Base-by-base conservation (phyloP, 2,888 invertebrate species). In the Piscicola geometra region DNA sequence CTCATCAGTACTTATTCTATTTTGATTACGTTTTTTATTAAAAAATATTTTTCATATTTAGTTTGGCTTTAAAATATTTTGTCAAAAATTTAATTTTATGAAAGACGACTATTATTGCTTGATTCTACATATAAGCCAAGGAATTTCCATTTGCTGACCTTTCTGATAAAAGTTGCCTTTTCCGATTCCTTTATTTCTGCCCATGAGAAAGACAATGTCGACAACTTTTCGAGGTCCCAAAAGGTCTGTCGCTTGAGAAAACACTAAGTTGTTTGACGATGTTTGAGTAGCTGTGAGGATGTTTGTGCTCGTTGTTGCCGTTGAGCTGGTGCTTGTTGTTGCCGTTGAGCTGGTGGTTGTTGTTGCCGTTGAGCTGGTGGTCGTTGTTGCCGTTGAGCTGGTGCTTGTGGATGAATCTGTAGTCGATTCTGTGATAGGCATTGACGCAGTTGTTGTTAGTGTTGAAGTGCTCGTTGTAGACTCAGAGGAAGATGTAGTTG, bases 161-260 rank as follows among this genome's bases (percentile, higher is more conserved):
- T 56, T 33, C 25, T 73, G 33, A 21, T 73, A 73, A 56, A 73
- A 73, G 30, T 12, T 28, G 32, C 36, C 36, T 33, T 73, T 73
- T 25, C 64, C 64, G 25, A 73, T 32, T 5, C 56, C 52, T n/a
- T 28, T 28, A 15, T 52, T 33, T 73, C 73, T 1, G 1, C 52
- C 32, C 35, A 78, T 56, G n/a, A 78, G 50, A 12, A 77, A 47
- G 25, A 79, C 64, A 35, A 78, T 21, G 50, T 76, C 76, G 52
- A 76, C 77, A n/a, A 41, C 28, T 50, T 77, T 76, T 30, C 66
- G 36, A 25, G 77, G 76, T 41, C 76, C 77, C 21, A 77, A 47
- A 3, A 70, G 25, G 0, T 56, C 21, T 18, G 70, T 52, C 30
- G n/a, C n/a, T n/a, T n/a, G n/a, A n/a, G n/a, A n/a, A n/a, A n/a